Evolutionary conservation across 1,140 invertebrate genomes (phyloP), one percentile per base, ranked within the genome.

Genomic region (Rhynchophorus ferrugineus): DNA sequence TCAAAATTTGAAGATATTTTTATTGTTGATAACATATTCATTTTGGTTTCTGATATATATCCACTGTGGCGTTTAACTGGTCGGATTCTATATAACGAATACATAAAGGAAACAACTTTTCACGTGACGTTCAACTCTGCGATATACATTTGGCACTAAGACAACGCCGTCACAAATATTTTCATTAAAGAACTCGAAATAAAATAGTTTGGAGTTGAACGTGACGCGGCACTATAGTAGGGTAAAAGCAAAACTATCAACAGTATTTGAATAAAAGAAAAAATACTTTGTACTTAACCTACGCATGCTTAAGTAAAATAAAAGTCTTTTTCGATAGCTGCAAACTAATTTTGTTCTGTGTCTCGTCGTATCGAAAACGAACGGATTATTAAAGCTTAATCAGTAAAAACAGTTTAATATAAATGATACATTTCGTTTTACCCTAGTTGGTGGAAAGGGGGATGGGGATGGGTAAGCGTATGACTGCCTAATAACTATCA

Each of bases 401-500:
- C 24, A 29, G 24, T n/a, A 29, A 29, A 29, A 29, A 29, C 24
- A 29, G 24, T 29, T 11, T 29, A 29, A 29, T 6, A 29, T 6
- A 29, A 29, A 29, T 29, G 24, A 29, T 29, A 5, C 18, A 34
- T 39, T 39, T 48, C 39, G 14, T 11, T 39, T 17, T 39, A 7
- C 16, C 9, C 14, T 29, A 14, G n/a, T 13, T 14, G 20, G 8
- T 39, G 37, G 21, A 33, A n/a, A n/a, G n/a, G n/a, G n/a, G n/a
- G 20, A 9, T 39, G 24, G 24, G 5, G 24, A 11, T 13, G 36
- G 36, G 17, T 17, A 38, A 17, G 24, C 16, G 24, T 34, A 43
- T 35, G 48, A 44, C 43, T 50, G 61, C 62, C 60, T 52, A 62
- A 61, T 57, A 61, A 64, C 59, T 64, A 64, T 64, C 62, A 64